Evolutionary conservation across 2,113 vertebrate genomes (phyloP).

Genomic region (Felis catus): F.catus_Fca126_mat1.0 CM031420.1:2869001-2869500

Average conservation of each 20-base stretch:
- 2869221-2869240: no score
- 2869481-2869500: rapidly evolving
- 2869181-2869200: no score
- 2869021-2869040: no score
- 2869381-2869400: background rate
- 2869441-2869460: rapidly evolving
- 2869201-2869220: no score
- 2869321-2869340: background rate
- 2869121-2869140: no score
- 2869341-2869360: background rate
- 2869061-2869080: no score
- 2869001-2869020: no score
- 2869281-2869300: background rate
- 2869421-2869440: rapidly evolving
- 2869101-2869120: no score
- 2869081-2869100: no score
- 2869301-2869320: background rate
- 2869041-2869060: background rate
- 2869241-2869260: no score
- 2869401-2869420: rapidly evolving
- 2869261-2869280: background rate
- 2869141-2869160: no score
- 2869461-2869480: background rate
- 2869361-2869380: rapidly evolving
- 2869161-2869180: no score